Percentiles rank a stretch among this genome's conserved stretches.
These are phyloP conservation scores for Drosophila varians DNA, from an alignment of 1,140 invertebrate species.

Conservation along the genomic window DNA sequence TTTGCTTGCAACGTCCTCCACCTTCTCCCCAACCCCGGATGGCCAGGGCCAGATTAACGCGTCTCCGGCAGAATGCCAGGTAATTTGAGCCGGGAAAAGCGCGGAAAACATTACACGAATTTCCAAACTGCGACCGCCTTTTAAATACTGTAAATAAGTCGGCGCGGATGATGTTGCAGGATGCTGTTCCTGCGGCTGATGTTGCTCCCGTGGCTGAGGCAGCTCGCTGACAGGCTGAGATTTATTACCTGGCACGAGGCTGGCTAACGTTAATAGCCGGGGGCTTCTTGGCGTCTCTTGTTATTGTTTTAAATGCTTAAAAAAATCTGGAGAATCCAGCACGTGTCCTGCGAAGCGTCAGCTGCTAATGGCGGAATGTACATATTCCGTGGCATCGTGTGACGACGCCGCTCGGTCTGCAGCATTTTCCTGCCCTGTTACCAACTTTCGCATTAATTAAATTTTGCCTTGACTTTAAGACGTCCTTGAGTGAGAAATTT, in stretches of 20 bases:
- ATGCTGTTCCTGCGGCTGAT: slow-evolving; percentile 7
- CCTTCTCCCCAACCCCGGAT: neutral
- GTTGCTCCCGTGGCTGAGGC: slow-evolving; percentile 24
- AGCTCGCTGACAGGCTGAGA: slow-evolving; percentile 67
- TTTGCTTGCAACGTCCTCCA: slow-evolving; percentile 6
- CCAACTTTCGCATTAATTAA: slow-evolving; percentile 56
- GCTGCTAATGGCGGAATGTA: slow-evolving; percentile 57
- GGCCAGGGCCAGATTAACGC: slow-evolving; percentile 47
- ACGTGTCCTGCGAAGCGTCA: slow-evolving; percentile 43
- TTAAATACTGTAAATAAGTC: slow-evolving; percentile 49
- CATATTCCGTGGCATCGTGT: slow-evolving; percentile 50
- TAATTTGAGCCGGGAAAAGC: slow-evolving; percentile 43
- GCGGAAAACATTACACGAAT: slow-evolving; percentile 2
- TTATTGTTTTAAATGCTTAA: slow-evolving; percentile 64
- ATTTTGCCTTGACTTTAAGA: slow-evolving; percentile 60
- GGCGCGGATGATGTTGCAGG: slow-evolving; percentile 12
- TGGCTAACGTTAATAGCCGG: slow-evolving; percentile 60
- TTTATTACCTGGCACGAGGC: slow-evolving; percentile 62
- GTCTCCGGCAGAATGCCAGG: slow-evolving; percentile 28
- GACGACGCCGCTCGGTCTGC: slow-evolving; percentile 25
- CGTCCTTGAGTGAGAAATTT: slow-evolving; percentile 44
- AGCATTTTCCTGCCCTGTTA: neutral
- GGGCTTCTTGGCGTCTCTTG: slow-evolving; percentile 40
- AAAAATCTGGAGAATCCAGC: slow-evolving; percentile 52
- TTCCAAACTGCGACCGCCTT: slow-evolving; percentile 24